These are phyloP conservation scores for Rhopalosiphum padi DNA, from an alignment of 1,140 invertebrate genomes.

Conservation along the genomic window DNA sequence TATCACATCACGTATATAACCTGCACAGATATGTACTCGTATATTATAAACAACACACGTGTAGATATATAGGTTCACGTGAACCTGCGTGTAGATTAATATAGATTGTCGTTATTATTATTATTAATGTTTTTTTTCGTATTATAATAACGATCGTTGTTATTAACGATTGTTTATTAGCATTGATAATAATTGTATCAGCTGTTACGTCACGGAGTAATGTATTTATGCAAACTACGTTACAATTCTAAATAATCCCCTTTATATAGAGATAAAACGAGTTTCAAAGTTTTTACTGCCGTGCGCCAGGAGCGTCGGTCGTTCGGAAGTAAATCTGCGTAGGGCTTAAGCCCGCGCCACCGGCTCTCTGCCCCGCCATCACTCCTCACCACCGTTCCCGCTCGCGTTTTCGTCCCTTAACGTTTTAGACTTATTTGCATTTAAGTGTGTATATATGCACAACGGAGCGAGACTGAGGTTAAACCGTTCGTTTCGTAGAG, in stretches of 20 bases:
- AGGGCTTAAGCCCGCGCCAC: not conserved
- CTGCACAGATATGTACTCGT: not conserved
- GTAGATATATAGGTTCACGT: not conserved
- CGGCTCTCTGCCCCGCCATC: not conserved
- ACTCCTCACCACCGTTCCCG: no score
- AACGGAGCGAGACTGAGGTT: conserved; percentile 4
- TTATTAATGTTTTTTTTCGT: not conserved
- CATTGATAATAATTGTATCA: conserved; percentile 38
- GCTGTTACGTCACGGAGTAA: conserved; percentile 14
- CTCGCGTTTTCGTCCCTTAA: not conserved
- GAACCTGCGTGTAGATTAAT: not conserved
- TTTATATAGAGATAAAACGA: conserved; percentile 39
- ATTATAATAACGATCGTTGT: not conserved
- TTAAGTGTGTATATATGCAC: conserved; percentile 24
- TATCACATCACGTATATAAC: not conserved
- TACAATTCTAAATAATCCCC: conserved; percentile 39
- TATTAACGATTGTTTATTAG: conserved; percentile 38
- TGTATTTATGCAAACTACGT: conserved; percentile 37
- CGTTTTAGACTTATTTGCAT: conserved; percentile 48
- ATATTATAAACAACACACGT: not conserved
- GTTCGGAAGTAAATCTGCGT: conserved; percentile 39
- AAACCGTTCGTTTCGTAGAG: not conserved
- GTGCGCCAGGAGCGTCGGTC: conserved; percentile 27
- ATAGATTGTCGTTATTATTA: not conserved
- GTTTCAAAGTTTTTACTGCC: conserved; percentile 43